Evolutionary conservation across 2,888 invertebrate genomes (phyloP).

Genomic region (Alsophila aescularia): DNA sequence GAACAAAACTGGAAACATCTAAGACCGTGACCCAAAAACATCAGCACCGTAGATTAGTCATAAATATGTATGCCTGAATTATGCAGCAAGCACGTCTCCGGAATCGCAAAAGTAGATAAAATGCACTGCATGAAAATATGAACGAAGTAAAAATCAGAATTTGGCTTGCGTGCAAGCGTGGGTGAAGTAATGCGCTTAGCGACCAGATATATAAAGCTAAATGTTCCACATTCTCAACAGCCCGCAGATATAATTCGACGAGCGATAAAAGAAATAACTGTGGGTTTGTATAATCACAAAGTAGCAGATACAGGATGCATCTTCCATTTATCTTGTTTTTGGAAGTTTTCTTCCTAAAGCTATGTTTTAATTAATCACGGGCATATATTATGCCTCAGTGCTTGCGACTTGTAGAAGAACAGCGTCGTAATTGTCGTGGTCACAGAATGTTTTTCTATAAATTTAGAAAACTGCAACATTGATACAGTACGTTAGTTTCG

Average conservation of each 20-base stretch:
- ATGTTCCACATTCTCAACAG: slow-evolving; percentile 56
- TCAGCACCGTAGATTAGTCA: slow-evolving; percentile 32
- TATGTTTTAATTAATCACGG: slow-evolving; percentile 2
- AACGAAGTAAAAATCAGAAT: slow-evolving; percentile 50
- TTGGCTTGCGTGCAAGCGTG: slow-evolving; percentile 60
- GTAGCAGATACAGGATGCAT: slow-evolving; percentile 25
- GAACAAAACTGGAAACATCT: slow-evolving; percentile 25
- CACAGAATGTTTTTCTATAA: background rate
- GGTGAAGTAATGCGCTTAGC: slow-evolving; percentile 65
- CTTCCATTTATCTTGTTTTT: slow-evolving; percentile 11
- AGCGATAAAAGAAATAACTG: slow-evolving; percentile 51
- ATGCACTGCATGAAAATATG: slow-evolving; percentile 39
- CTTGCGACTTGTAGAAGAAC: too few relatives aligned
- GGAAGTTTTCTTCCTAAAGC: background rate
- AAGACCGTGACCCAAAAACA: slow-evolving; percentile 41
- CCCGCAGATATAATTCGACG: slow-evolving; percentile 47
- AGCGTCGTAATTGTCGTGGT: too few relatives aligned
- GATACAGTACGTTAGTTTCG: background rate
- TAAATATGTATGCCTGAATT: slow-evolving; percentile 35
- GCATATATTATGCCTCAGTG: background rate
- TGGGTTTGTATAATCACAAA: slow-evolving; percentile 20
- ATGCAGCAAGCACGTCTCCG: slow-evolving; percentile 19
- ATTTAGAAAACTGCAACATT: background rate
- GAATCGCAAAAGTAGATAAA: slow-evolving; percentile 41
- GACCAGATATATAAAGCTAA: slow-evolving; percentile 65